These are phyloP conservation scores for Falco punctatus DNA, from an alignment of 2,113 vertebrate genomes.

Conservation along the genomic window DNA sequence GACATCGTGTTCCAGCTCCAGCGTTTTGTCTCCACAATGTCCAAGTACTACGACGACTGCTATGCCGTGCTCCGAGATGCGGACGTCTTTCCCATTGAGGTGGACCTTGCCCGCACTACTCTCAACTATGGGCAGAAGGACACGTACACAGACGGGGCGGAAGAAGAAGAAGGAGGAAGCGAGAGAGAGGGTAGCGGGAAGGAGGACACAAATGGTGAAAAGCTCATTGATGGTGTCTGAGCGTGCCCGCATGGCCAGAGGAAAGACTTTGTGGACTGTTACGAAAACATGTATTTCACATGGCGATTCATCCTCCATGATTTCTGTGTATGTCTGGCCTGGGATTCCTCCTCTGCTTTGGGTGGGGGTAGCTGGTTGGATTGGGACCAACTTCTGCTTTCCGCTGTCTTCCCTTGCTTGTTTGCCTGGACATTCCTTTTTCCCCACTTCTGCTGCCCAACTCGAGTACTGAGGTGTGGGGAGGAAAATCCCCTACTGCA, in stretches of 20 bases:
- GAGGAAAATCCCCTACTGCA: not conserved
- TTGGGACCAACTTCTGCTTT: not conserved
- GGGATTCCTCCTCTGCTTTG: slow-evolving; percentile 22
- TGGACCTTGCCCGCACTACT: slow-evolving; percentile 94
- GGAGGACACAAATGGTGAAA: slow-evolving; percentile 83
- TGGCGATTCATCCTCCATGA: not conserved
- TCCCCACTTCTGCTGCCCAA: not conserved
- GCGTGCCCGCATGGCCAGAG: not conserved
- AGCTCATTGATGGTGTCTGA: slow-evolving; percentile 86
- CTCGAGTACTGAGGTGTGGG: not conserved
- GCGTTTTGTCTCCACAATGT: slow-evolving; percentile 96
- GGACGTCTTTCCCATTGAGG: slow-evolving; percentile 97
- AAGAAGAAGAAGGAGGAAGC: slow-evolving; percentile 74
- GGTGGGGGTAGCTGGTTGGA: slow-evolving; percentile 8
- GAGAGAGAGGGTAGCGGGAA: slow-evolving; percentile 44
- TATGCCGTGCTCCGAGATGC: slow-evolving; percentile 91
- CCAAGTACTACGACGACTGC: slow-evolving; percentile 94
- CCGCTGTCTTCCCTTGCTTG: not conserved
- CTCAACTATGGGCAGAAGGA: slow-evolving; percentile 89
- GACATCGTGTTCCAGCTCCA: slow-evolving; percentile 99
- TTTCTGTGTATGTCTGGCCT: slow-evolving; percentile 22
- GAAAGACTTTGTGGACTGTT: slow-evolving; percentile 22
- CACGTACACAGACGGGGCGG: slow-evolving; percentile 77
- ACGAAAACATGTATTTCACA: not conserved
- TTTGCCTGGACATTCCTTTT: slow-evolving; percentile 15